Percentiles rank a stretch among this genome's conserved stretches.
These are phyloP conservation scores for Zaprionus nigranus DNA, from an alignment of 1,140 invertebrate species.

Conservation along the genomic window DNA sequence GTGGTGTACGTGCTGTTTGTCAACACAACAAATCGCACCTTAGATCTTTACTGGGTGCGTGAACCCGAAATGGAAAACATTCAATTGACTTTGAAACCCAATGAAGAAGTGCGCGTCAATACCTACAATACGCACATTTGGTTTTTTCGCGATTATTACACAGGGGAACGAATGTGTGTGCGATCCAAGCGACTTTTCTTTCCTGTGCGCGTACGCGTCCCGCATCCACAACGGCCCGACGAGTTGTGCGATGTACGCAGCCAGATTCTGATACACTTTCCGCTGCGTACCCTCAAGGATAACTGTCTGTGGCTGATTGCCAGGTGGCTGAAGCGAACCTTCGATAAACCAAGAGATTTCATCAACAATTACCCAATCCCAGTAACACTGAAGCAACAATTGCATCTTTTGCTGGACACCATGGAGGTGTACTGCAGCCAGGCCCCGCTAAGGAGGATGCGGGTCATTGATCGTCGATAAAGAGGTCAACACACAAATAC, in stretches of 20 bases:
- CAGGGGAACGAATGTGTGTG: conserved; percentile 86
- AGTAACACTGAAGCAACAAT: conserved; percentile 63
- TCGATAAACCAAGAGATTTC: conserved; percentile 35
- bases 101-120: conserved; percentile 86
- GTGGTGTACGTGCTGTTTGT: conserved; percentile 88
- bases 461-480: conserved; percentile 2
- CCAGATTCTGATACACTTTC: conserved; percentile 73
- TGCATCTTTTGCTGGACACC: conserved; percentile 43
- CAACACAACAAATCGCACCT: conserved; percentile 87
- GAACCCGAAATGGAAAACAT: conserved; percentile 87
- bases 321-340: conserved; percentile 49
- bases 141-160: conserved; percentile 88
- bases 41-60: conserved; percentile 91
- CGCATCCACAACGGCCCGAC: conserved; percentile 54
- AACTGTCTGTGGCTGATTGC: conserved; percentile 67
- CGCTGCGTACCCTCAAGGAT: conserved; percentile 62
- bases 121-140: conserved; percentile 91
- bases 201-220: conserved; percentile 63
- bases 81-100: conserved; percentile 86
- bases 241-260: conserved; percentile 63
- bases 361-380: conserved; percentile 61
- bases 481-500: neutral
- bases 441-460: conserved; percentile 32
- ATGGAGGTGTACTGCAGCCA: conserved; percentile 59
- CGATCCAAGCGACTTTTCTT: conserved; percentile 81